Base-by-base conservation (phyloP, 2,797 vertebrate species). In the Peromyscus nudipes region DNA sequence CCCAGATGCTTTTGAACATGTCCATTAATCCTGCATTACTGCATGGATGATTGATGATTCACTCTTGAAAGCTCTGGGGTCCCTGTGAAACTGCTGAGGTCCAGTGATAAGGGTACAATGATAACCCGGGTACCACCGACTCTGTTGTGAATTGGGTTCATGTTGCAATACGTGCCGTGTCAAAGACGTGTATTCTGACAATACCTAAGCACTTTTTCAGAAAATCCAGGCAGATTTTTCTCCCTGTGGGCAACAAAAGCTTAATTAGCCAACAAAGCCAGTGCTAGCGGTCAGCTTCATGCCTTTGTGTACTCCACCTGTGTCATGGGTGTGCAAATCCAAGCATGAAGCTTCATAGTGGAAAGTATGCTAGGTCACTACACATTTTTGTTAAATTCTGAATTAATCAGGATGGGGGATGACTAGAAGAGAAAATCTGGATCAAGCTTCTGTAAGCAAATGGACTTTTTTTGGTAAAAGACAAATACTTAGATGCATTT, bases 31-130 rank as follows among this genome's bases (percentile, higher is more conserved):
- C 60, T 37, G 71, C 89, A 55, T 96, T 89, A 93, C n/a, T 17
- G 86, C 92, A 77, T 96, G 96, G 93, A 96, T 98, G 95, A 97
- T 97, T 96, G 96, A 97, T 98, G 97, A 14, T 84, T 96, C 79
- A 1, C 9, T 62, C 94, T 94, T 96, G 96, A 95, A 96, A 97
- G 94, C 92, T 60, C 40, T 40, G 80, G 29, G 43, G 93, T 62
- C 92, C 27, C 95, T 97, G 96, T 94, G 96, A 97, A 95, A 97
- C 89, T 79, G 86, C 86, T 40, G 52, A 90, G 79, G 76, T 60
- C 95, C 83, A 79, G 1, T 19, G 82, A 92, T 86, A 92, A 3
- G 1, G 62, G 40, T 86, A 91, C 85, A 82, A 82, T 65, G 84
- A 91, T 92, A 69, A 95, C 67, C 62, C 77, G 64, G 82, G 65